Percentiles rank a stretch among this genome's conserved stretches.
Evolutionary conservation across 2,797 vertebrate species (phyloP).

Genomic region (Pristis pectinata): DNA sequence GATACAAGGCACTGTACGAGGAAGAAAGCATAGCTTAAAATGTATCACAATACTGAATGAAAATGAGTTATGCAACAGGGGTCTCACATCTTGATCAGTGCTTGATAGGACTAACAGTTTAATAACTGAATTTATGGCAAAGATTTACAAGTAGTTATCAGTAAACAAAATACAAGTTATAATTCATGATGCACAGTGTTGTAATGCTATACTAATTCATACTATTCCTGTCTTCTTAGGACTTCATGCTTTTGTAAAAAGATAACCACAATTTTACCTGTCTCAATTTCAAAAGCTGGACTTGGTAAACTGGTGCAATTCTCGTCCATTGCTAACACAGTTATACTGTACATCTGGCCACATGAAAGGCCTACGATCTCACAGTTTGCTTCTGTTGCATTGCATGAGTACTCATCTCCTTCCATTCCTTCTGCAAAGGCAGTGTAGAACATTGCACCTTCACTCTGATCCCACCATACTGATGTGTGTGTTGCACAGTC

Average conservation of each 20-base stretch:
- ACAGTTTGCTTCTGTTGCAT: slow-evolving; percentile 51
- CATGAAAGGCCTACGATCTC: slow-evolving; percentile 56
- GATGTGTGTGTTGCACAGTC: slow-evolving; percentile 54
- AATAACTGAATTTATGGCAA: background rate
- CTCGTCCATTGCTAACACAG: slow-evolving; percentile 51
- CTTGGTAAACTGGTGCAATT: slow-evolving; percentile 57
- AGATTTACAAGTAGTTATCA: background rate
- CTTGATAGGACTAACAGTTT: slow-evolving; percentile 44
- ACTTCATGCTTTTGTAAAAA: background rate
- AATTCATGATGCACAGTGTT: background rate
- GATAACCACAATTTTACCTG: slow-evolving; percentile 51
- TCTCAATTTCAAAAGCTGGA: slow-evolving; percentile 44
- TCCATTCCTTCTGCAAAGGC: slow-evolving; percentile 52
- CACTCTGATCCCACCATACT: slow-evolving; percentile 55
- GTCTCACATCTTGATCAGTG: slow-evolving; percentile 55
- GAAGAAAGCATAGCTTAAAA: background rate
- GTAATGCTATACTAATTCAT: background rate
- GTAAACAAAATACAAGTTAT: background rate
- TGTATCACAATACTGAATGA: slow-evolving; percentile 49
- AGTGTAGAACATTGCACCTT: slow-evolving; percentile 58
- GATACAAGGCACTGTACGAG: slow-evolving; percentile 50
- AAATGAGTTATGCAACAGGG: slow-evolving; percentile 46
- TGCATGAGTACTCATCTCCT: slow-evolving; percentile 52
- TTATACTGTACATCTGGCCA: slow-evolving; percentile 56
- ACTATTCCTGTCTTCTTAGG: background rate